phyloP scores from a whole-genome alignment of 1,140 invertebrate genomes.

The Conus ventricosus region DNA sequence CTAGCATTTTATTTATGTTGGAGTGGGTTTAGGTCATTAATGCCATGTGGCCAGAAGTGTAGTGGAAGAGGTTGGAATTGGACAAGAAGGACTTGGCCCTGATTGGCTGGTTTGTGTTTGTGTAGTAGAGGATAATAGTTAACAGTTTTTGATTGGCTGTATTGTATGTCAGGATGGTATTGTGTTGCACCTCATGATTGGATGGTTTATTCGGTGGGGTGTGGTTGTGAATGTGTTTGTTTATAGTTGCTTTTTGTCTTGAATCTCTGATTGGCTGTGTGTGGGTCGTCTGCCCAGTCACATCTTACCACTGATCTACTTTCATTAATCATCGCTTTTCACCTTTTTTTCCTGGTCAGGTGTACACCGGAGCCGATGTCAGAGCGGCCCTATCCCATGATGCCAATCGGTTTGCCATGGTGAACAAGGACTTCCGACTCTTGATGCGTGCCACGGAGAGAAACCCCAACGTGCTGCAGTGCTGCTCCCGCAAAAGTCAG shows the following conservation, averaged over 20 bases:
- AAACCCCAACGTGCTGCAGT: slow-evolving; percentile 74
- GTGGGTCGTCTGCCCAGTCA: background rate
- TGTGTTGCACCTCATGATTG: no score
- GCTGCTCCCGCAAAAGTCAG: slow-evolving; percentile 74
- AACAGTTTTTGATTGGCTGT: no score
- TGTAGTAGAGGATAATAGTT: slow-evolving; percentile 51
- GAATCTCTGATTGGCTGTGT: no score
- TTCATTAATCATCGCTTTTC: background rate
- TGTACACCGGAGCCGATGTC: slow-evolving; percentile 69
- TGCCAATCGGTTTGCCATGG: slow-evolving; percentile 67
- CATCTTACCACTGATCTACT: no score
- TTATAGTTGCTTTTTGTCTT: no score
- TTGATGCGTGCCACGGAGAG: slow-evolving; percentile 74
- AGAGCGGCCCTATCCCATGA: slow-evolving; percentile 68
- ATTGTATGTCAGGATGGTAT: no score
- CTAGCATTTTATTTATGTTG: slow-evolving; percentile 61
- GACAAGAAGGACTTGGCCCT: slow-evolving; percentile 63
- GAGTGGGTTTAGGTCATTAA: slow-evolving; percentile 73
- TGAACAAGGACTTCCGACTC: slow-evolving; percentile 71
- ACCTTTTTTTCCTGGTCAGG: slow-evolving; percentile 46
- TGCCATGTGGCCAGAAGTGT: slow-evolving; percentile 72
- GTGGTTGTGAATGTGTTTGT: no score
- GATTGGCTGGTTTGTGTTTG: slow-evolving; percentile 24
- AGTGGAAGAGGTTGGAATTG: slow-evolving; percentile 70
- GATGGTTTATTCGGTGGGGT: no score